Percentiles rank a stretch among this genome's conserved stretches.
phyloP scores from a whole-genome alignment of 2,888 invertebrate species.

The Icerya purchasi region DNA sequence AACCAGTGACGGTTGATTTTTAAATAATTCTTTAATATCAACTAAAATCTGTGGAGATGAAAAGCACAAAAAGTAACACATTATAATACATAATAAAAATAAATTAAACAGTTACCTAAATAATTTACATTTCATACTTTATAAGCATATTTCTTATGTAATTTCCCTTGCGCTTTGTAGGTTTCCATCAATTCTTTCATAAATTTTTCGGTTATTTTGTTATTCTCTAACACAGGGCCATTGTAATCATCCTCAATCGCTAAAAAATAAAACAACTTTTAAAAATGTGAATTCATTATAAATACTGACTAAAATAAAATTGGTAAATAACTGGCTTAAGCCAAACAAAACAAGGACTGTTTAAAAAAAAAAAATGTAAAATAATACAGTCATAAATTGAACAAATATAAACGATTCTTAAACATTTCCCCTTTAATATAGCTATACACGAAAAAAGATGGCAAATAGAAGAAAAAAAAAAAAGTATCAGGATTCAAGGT shows the following conservation, averaged over 20 bases:
- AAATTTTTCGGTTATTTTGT: conserved; percentile 71
- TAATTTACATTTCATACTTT: conserved; percentile 37
- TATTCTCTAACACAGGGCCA: conserved; percentile 73
- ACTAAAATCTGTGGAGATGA: conserved; percentile 71
- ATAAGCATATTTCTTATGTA: conserved; percentile 93
- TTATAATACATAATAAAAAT: not conserved
- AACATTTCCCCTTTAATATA: no score
- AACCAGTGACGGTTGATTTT: conserved; percentile 39
- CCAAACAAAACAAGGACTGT: no score
- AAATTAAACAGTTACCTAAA: not conserved
- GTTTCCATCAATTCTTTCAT: conserved; percentile 71
- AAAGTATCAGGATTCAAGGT: no score
- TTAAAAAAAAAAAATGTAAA: no score
- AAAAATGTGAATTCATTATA: no score
- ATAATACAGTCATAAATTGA: no score
- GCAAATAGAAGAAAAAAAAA: no score
- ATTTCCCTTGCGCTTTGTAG: conserved; percentile 73
- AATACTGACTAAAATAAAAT: no score
- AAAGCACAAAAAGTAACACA: conserved; percentile 1
- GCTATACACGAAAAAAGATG: no score
- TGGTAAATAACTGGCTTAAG: no score
- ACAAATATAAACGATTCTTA: no score
- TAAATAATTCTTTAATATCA: conserved; percentile 16
- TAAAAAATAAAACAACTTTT: no score
- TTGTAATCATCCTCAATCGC: conserved; percentile 85